Base-by-base conservation (phyloP, 2,888 invertebrate genomes). In the Ceriagrion tenellum region DNA sequence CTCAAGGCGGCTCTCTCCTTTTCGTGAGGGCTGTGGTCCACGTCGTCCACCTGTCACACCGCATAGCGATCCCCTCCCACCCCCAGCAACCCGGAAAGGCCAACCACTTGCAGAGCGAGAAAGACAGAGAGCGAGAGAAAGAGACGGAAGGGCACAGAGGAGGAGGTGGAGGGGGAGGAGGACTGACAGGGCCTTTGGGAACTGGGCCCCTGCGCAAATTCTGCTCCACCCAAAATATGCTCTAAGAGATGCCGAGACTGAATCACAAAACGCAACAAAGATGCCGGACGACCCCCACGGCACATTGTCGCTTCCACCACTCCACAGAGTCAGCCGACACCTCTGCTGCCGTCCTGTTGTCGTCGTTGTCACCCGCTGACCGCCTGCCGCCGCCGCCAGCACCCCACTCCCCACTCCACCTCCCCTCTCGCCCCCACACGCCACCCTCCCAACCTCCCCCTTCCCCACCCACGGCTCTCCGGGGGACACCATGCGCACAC, bases 231-330 rank as follows among this genome's bases (percentile, higher is more conserved):
- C 81, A 23, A n/a, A 3, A 8, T 26, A 23, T 20, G 12, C 69
- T 69, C 59, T 20, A 59, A 40, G 47, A 93, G 93, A 93, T 69
- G 91, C 40, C 63, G 26, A 56, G 91, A 93, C 93, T 47, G 55
- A 93, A 93, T 93, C 93, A 93, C 93, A 93, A 74, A 56, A 69
- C 47, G 69, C 47, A 69, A 69, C 93, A 47, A 47, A 35, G n/a
- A 35, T 55, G 93, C 93, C 93, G n/a, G 93, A 93, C 69, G 47
- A 74, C 40, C 93, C 69, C 69, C 63, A 93, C 93, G 69, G 93
- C 93, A 93, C 93, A 74, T 0, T 69, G 59, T 40, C 63, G 26
- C 20, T 30, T 8, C 56, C 90, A 55, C 91, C 91, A 91, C 63
- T 91, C 91, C 63, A 91, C 91, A 63, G 63, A 91, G 59, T 59